Percentiles rank a stretch among this genome's conserved stretches.
Conservation (phyloP, 2,113 vertebrate genomes). For the Sprattus sprattus region DNA sequence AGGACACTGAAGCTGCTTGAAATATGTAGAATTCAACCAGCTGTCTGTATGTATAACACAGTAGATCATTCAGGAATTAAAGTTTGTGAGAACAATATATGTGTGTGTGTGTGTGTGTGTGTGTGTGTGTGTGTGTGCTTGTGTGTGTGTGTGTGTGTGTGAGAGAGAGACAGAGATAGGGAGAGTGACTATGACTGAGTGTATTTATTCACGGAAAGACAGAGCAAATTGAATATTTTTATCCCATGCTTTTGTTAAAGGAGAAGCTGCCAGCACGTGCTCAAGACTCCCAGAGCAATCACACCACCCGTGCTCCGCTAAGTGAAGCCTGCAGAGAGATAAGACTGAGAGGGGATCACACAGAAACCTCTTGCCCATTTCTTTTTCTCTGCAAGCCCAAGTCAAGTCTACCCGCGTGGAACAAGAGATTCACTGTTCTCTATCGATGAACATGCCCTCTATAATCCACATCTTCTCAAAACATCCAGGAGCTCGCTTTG, state of each 20-base stretch:
- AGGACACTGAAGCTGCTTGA: no score
- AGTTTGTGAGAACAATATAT: not conserved
- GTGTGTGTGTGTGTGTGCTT: slow-evolving; percentile 5
- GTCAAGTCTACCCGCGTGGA: not conserved
- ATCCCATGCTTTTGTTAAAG: not conserved
- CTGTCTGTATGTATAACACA: no score
- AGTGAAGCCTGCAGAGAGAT: not conserved
- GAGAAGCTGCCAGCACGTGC: not conserved
- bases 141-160: not conserved
- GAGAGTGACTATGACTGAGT: slow-evolving; percentile 21
- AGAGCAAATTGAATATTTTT: slow-evolving; percentile 24
- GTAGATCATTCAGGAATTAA: no score
- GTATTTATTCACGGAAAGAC: slow-evolving; percentile 5
- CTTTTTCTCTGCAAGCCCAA: not conserved
- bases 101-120: slow-evolving; percentile 31
- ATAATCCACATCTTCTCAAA: not conserved
- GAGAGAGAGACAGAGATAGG: not conserved
- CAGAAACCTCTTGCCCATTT: not conserved
- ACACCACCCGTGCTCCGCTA: not conserved
- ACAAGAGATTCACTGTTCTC: not conserved
- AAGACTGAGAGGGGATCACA: not conserved
- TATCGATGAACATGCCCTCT: not conserved
- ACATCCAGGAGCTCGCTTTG: not conserved
- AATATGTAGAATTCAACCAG: no score
- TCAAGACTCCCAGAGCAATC: not conserved